Base-by-base conservation (phyloP, 2,113 vertebrate species). In the Phaethon lepturus region DNA sequence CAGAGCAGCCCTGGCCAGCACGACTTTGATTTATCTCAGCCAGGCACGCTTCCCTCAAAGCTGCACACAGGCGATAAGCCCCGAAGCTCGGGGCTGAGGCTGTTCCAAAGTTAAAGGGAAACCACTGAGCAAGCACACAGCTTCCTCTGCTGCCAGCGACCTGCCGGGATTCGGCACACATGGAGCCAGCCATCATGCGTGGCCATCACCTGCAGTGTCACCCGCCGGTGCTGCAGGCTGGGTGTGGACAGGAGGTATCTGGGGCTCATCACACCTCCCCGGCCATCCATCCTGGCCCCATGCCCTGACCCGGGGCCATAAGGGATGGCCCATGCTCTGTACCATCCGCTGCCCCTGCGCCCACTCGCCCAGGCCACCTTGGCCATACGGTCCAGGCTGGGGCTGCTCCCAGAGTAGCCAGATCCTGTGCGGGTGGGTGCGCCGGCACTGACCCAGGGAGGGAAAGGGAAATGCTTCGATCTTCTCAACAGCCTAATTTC, bases 11-110 rank as follows among this genome's bases (percentile, higher is more conserved):
- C 86, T 58, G 88, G 96, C 96, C 93, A 93, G 88, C 0, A 1
- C 22, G 2, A 45, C 77, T 93, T 38, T 91, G 93, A 95, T 97
- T 97, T 96, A 97, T 97, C 96, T 94, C 69, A 1, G 86, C 80
- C 73, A 96, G 93, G 93, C 97, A 96, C 76, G 67, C 93, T 97
- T 97, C 93, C 97, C 96, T 75, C 24, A 11, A 47, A 95, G 94
- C 91, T 92, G 91, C 13, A 4, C 0, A 1, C 56, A 53, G 92
- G 78, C 25, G 91, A 97, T 97, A 97, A 97, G 89, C 62, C 23
- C 93, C 4, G 4, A 77, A 89, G 49, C 80, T 23, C 2, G 1
- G 58, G 42, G 40, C 67, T 76, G 85, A 77, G 87, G 75, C 79
- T 93, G 78, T 90, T 93, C 92, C 91, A 76, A 60, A 95, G 91